These are phyloP conservation scores for Nasonia longicornis DNA, from an alignment of 1,140 invertebrate species.

Conservation along the genomic window DNA sequence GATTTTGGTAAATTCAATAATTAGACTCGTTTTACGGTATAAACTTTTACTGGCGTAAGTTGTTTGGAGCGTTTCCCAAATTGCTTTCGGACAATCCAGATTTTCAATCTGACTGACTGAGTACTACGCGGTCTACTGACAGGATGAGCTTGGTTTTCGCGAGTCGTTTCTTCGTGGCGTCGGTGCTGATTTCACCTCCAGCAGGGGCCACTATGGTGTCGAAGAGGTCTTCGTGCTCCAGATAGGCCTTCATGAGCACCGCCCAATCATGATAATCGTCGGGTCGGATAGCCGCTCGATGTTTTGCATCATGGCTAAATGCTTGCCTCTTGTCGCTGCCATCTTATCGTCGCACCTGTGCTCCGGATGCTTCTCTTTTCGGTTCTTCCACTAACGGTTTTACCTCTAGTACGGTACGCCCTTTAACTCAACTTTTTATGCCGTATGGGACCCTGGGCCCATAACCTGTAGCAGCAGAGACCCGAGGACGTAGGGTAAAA, in stretches of 20 bases:
- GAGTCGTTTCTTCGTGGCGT: not conserved
- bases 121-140: not conserved
- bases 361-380: no score
- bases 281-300: not conserved
- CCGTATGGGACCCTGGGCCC: no score
- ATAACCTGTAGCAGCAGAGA: no score
- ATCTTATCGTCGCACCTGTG: no score
- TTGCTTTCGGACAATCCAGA: not conserved
- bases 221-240: no score
- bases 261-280: not conserved
- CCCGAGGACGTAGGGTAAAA: no score
- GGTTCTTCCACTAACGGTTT: no score
- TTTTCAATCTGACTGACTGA: not conserved
- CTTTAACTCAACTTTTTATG: no score
- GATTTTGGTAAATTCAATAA: not conserved
- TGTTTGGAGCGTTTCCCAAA: conserved; percentile 1
- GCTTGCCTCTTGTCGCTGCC: no score
- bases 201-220: no score
- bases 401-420: no score
- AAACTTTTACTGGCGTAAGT: not conserved
- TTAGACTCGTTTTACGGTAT: not conserved
- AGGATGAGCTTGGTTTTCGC: not conserved
- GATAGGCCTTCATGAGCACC: no score
- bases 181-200: not conserved
- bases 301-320: not conserved